Conservation (phyloP, 2,797 vertebrate genomes). For the Smutsia gigantea region DNA sequence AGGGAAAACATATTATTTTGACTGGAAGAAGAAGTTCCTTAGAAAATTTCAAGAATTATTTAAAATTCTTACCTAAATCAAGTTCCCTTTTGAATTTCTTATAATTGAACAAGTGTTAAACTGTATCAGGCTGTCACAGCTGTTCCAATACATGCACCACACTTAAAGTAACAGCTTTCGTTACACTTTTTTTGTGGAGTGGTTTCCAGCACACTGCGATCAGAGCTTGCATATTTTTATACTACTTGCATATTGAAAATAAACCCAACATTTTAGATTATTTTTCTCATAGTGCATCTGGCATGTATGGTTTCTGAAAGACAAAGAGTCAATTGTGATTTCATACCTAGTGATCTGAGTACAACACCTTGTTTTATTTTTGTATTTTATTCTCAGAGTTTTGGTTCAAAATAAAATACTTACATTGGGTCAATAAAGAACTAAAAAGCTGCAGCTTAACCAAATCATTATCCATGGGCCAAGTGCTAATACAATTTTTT, state of each 20-base stretch:
- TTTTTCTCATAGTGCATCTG: conserved; percentile 82
- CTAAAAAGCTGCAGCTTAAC: conserved; percentile 57
- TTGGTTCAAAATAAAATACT: conserved; percentile 46
- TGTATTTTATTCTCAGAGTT: conserved; percentile 72
- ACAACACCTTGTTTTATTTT: conserved; percentile 74
- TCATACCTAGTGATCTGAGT: conserved; percentile 58
- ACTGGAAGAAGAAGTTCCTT: conserved; percentile 9
- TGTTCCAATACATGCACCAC: conserved; percentile 85
- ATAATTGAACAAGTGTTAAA: conserved; percentile 87
- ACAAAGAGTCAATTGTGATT: conserved; percentile 68
- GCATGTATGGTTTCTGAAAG: conserved; percentile 78
- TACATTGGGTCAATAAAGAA: conserved; percentile 35
- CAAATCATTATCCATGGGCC: conserved; percentile 61
- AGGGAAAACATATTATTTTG: not conserved
- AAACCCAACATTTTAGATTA: conserved; percentile 84
- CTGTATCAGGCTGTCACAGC: conserved; percentile 85
- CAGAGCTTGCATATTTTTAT: conserved; percentile 85
- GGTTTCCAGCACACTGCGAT: conserved; percentile 84
- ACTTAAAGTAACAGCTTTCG: conserved; percentile 87
- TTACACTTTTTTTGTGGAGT: conserved; percentile 89
- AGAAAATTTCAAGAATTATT: conserved; percentile 77
- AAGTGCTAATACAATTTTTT: conserved; percentile 69
- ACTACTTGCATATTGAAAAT: conserved; percentile 85
- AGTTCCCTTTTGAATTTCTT: conserved; percentile 82
- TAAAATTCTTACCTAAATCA: conserved; percentile 84